phyloP scores from a whole-genome alignment of 2,888 invertebrate genomes.

The Azorinus chamasolen region DNA sequence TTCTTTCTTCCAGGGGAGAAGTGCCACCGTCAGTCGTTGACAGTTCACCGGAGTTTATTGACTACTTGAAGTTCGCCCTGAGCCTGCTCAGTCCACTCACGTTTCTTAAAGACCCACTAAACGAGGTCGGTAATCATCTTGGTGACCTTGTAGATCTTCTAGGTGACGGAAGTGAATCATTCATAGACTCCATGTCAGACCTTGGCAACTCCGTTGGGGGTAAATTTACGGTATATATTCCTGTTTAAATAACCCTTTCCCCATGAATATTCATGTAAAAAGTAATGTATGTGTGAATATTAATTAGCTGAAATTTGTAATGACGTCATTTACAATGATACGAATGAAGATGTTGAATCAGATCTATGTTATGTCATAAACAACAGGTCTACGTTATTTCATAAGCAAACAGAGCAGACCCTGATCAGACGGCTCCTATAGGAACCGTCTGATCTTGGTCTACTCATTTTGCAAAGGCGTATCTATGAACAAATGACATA shows the following conservation, averaged over 20 bases:
- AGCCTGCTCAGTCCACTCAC: conserved; percentile 27
- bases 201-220: conserved; percentile 43
- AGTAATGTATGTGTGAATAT: no score
- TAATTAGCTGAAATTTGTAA: no score
- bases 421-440: no score
- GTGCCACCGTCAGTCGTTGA: conserved; percentile 10
- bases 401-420: no score
- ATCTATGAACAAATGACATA: no score
- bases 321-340: no score
- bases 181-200: conserved; percentile 53
- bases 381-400: no score
- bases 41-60: conserved; percentile 40
- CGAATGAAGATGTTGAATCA: no score
- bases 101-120: conserved; percentile 46
- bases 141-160: conserved; percentile 54
- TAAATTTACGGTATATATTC: conserved; percentile 39
- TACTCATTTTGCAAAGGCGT: no score
- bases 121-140: conserved; percentile 49
- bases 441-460: no score
- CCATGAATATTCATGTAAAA: no score
- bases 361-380: no score
- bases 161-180: conserved; percentile 48
- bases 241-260: background rate
- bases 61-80: conserved; percentile 45
- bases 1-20: background rate